Evolutionary conservation across 2,113 vertebrate species (phyloP).

Genomic region (Phocoena sinus): DNA sequence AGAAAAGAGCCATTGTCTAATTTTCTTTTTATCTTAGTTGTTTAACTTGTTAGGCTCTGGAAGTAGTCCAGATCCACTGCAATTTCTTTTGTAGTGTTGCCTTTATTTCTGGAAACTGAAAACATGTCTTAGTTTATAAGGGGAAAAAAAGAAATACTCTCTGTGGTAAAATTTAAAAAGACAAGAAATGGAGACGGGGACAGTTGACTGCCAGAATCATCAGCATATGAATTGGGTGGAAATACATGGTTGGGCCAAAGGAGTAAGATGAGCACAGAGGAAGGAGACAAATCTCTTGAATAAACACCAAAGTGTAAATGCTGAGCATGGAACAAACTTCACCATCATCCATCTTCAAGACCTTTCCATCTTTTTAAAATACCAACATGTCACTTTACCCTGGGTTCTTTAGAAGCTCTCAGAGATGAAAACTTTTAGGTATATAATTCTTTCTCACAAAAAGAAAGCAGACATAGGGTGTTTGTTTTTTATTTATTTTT

Average conservation of each 20-base stretch:
- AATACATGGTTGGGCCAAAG: not conserved
- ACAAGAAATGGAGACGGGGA: not conserved
- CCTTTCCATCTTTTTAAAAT: not conserved
- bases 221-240: not conserved
- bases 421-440: not conserved
- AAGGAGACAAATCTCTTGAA: not conserved
- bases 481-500: not conserved
- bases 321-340: not conserved
- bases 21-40: slow-evolving; percentile 27
- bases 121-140: not conserved
- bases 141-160: not conserved
- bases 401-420: not conserved
- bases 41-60: slow-evolving; percentile 27
- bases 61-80: not conserved
- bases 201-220: not conserved
- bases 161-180: not conserved
- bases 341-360: not conserved
- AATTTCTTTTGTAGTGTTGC: not conserved
- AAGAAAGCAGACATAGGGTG: not conserved
- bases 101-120: not conserved
- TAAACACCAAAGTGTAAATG: not conserved
- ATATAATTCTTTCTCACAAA: not conserved
- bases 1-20: slow-evolving; percentile 1
- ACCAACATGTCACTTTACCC: not conserved
- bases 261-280: not conserved